Base-by-base conservation (phyloP, 2,113 vertebrate genomes). In the Scophthalmus maximus region DNA sequence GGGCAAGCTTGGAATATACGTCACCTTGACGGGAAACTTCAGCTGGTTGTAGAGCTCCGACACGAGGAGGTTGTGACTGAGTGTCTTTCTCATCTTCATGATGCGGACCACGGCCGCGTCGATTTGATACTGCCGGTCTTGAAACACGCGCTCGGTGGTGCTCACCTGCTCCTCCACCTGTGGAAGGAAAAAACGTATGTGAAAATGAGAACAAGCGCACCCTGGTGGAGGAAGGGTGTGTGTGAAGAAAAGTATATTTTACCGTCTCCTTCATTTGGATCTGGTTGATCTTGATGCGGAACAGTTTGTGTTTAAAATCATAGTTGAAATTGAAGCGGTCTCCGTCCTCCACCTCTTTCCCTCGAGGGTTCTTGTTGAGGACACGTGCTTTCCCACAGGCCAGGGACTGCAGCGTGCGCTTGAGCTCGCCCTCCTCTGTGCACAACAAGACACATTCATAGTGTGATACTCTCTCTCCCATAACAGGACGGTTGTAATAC, bases 231-330 rank as follows among this genome's bases (percentile, higher is more conserved):
- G 26, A 51, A 11, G 32, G 56, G 26, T 1, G 1, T 22, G 30
- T 46, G 58, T 15, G 14, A 3, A 42, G 25, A 53, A 59, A 52
- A 12, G 25, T 30, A 18, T 55, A 64, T 42, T 56, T 56, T 96
- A 99, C 98, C 93, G 97, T 99, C 94, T 99, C 97, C 88, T 99
- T 99, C 98, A 99, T 99, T 90, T 99, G 98, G 89, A 99, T 99
- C 94, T 99, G 98, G 94, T 99, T 99, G 93, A 99, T 99, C 89
- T 99, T 98, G 94, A 99, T 99, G 91, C 98, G 96, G 90, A 99
- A 99, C 73, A 99, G 95, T 83, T 98, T 98, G 93, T 99, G 97
- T 93, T 93, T 97, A 89, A 99, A 99, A 87, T 99, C 98, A 51
- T 95, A 95, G 75, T 99, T 99, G 92, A 96, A 98, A 81, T 95